Evolutionary conservation across 2,888 invertebrate genomes (phyloP), one percentile per base, ranked within the genome.

Genomic region (Caenorhabditis imperialis): DNA sequence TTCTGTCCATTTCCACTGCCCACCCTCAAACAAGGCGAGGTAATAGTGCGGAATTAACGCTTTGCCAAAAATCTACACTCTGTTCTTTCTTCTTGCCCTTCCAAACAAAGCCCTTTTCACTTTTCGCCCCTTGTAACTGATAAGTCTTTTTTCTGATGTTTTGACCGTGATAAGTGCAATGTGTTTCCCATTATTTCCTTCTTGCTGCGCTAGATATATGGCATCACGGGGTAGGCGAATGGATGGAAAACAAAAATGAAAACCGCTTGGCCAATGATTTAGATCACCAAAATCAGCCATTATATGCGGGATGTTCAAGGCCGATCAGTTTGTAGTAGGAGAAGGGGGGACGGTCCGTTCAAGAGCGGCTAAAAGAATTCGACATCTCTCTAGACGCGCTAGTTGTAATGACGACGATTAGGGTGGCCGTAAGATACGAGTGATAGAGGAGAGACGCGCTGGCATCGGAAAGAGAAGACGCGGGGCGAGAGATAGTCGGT

Each of bases 391-490:
- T n/a, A n/a, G n/a, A 20, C 54, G 35, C 27, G 23, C 33, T 57
- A 57, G 50, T 67, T 67, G 67, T 57, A 67, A 67, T 50, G 65
- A 55, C 55, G 65, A 55, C 55, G 42, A 55, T 48, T 65, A 30
- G 58, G 57, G 67, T 67, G 67, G 57, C 51, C 67, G 57, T 67
- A 67, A 67, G 65, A 65, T 48, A 40, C 65, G 55, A 65, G 67
- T 67, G 67, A 67, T 67, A 67, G 57, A 67, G 44, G n/a, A 48
- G 25, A 27, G 45, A 50, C 40, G 61, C 54, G 47, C 20, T 42
- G 48, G 63, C 37, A 51, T 20, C 16, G 14, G 51, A n/a, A 18
- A 30, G 10, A 7, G 30, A 30, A 35, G 35, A 22, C 37, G 38
- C 14, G 38, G 20, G 25, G 8, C 16, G 51, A 45, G 18, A 63